Evolutionary conservation across 2,888 invertebrate species (phyloP).

Genomic region (Dicycla oo): DNA sequence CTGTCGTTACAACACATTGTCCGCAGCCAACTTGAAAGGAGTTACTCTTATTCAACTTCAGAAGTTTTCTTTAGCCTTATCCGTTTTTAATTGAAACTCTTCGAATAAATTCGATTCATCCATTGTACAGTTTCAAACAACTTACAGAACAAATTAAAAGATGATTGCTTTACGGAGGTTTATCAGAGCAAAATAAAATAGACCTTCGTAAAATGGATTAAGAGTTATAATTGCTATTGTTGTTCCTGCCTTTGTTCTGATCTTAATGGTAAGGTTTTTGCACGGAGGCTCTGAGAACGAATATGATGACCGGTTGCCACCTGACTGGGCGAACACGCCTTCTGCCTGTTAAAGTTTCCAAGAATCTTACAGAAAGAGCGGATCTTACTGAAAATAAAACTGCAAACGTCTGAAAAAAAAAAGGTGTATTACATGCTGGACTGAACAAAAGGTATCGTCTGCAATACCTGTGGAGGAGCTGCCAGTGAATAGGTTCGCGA

Average conservation of each 20-base stretch:
- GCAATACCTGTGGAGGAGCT: background rate
- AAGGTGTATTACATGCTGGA: background rate
- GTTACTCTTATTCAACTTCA: constrained; percentile 20
- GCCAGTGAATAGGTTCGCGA: constrained; percentile 1
- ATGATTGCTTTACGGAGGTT: constrained; percentile 44
- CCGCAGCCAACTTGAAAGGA: constrained; percentile 1
- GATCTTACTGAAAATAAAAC: background rate
- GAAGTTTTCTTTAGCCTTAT: constrained; percentile 25
- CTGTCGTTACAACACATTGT: constrained; percentile 4
- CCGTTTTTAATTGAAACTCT: constrained; percentile 51
- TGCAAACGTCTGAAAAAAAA: constrained; percentile 9
- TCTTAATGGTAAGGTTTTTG: constrained; percentile 52
- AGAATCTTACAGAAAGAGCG: constrained; percentile 24
- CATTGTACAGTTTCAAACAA: constrained; percentile 56
- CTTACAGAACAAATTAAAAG: constrained; percentile 61
- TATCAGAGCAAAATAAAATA: constrained; percentile 30
- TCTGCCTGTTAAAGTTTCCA: constrained; percentile 45
- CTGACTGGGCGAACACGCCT: constrained; percentile 51
- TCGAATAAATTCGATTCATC: constrained; percentile 53
- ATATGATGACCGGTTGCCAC: constrained; percentile 55
- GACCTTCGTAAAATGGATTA: constrained; percentile 32
- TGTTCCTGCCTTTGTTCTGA: constrained; percentile 33
- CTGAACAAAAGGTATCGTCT: background rate
- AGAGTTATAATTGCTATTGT: constrained; percentile 31
- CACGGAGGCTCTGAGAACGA: constrained; percentile 25